Conservation (phyloP, 2,888 invertebrate genomes). For the Hypena proboscidalis region DNA sequence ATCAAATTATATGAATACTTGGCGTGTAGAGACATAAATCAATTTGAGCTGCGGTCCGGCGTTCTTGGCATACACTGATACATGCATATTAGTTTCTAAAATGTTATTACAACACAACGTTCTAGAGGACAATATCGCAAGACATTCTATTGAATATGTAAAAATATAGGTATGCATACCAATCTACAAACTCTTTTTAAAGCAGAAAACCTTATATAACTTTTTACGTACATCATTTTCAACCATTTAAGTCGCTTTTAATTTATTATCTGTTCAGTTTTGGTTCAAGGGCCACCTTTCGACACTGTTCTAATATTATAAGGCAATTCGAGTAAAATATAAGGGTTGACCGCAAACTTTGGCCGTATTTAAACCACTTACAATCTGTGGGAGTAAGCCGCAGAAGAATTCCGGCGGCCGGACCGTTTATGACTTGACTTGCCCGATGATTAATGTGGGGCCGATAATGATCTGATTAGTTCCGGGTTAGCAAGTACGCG, state of each 20-base stretch:
- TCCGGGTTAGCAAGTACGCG: conserved; percentile 21
- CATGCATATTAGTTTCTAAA: neutral
- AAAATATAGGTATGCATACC: too few relatives aligned
- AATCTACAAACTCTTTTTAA: too few relatives aligned
- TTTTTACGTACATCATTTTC: too few relatives aligned
- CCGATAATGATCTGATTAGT: conserved; percentile 41
- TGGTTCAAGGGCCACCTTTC: conserved; percentile 5
- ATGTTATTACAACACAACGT: too few relatives aligned
- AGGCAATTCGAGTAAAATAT: conserved; percentile 43
- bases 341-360: conserved; percentile 61
- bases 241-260: too few relatives aligned
- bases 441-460: conserved; percentile 43
- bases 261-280: neutral
- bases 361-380: conserved; percentile 54
- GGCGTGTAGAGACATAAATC: neutral
- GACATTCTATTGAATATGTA: too few relatives aligned
- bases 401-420: conserved; percentile 51
- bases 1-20: neutral
- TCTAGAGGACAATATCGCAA: too few relatives aligned
- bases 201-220: too few relatives aligned
- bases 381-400: conserved; percentile 44
- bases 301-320: conserved; percentile 28
- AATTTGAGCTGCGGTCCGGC: neutral
- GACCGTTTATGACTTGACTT: conserved; percentile 35
- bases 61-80: neutral